Conservation (phyloP, 53 echinoderm and acorn worm species). For the Temnopleurus reevesii region DNA sequence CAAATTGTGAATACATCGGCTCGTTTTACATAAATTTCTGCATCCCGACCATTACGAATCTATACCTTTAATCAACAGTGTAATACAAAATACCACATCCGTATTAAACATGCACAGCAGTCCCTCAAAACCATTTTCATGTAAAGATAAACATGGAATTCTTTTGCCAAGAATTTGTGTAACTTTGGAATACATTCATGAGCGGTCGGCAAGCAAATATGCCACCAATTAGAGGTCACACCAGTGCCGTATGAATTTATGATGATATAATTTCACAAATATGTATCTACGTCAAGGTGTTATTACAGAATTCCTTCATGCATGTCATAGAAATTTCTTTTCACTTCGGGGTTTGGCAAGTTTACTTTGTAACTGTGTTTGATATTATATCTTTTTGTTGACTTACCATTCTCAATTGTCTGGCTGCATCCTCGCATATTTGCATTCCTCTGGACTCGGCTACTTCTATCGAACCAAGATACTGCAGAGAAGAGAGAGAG, state of each 20-base stretch:
- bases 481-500: slow-evolving; percentile 59
- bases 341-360: background rate
- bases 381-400: background rate
- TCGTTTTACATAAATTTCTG: no score
- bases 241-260: background rate
- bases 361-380: background rate
- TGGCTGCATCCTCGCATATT: slow-evolving; percentile 95
- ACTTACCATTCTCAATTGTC: slow-evolving; percentile 83
- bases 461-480: slow-evolving; percentile 91
- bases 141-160: no score
- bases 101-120: no score
- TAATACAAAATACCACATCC: no score
- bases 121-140: no score
- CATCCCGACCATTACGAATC: no score
- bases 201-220: no score
- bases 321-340: background rate
- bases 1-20: no score
- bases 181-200: no score
- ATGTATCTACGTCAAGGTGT: background rate
- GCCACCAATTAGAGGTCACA: background rate
- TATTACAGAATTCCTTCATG: background rate
- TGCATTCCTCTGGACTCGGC: slow-evolving; percentile 96
- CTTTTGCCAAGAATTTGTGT: no score
- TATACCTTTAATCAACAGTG: no score
- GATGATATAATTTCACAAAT: background rate